Base-by-base conservation (phyloP, 2,797 vertebrate genomes). In the Fistularia commersonii region DNA sequence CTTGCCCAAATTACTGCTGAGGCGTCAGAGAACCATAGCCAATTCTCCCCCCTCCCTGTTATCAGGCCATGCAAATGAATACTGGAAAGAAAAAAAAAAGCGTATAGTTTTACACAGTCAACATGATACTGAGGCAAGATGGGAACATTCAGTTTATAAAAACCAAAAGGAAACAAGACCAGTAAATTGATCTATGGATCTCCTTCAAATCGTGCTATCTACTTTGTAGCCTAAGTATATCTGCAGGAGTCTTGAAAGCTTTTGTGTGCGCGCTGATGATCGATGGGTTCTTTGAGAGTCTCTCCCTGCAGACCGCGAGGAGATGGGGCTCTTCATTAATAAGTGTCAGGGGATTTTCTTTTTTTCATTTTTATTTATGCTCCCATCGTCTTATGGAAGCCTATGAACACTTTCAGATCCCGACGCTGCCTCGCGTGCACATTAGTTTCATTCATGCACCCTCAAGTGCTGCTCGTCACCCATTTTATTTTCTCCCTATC, bases 401-500 rank as follows among this genome's bases (percentile, higher is more conserved):
- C 38, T 4, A 11, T 13, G 13, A 57, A 47, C 47, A 41, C 58
- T 48, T 50, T 41, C 51, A 61, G 53, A 12, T 57, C 46, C 13
- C 7, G 13, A 33, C 41, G 65, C 45, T 51, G 34, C 43, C 40
- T 61, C 12, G 46, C 72, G 53, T 44, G 45, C 45, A 12, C 1
- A 32, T 47, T 12, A 8, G 49, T 50, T 72, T 61, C 15, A 71
- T 60, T 76, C 64, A 60, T 42, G 5, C 57, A 6, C 57, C 51
- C 60, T 69, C n/a, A 76, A 79, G 68, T 79, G 68, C 64, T 45
- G 8, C 66, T 81, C 13, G 5, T 48, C 52, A 6, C 46, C 41
- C 49, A 44, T 59, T 72, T 66, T 40, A 38, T 62, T 64, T 3
- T 14, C 8, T 32, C 41, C 35, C 53, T 10, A 11, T 66, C 53